phyloP scores from a whole-genome alignment of 2,888 invertebrate species.

The Philonicus albiceps region DNA sequence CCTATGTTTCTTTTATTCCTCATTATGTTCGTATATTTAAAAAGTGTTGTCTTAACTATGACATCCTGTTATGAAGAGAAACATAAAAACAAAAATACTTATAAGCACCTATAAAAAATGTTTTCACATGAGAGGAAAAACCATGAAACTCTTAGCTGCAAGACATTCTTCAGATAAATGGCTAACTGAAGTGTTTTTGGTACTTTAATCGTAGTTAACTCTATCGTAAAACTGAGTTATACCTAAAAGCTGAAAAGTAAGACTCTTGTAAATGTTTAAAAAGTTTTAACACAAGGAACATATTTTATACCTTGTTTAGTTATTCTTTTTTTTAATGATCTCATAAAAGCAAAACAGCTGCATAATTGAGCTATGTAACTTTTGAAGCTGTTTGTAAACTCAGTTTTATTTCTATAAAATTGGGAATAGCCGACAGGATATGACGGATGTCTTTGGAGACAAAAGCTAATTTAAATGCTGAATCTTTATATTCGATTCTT shows the following conservation, averaged over 20 bases:
- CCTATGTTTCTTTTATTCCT: background rate
- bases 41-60: background rate
- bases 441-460: background rate
- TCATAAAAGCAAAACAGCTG: no score
- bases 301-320: background rate
- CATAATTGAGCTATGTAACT: no score
- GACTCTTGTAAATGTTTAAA: background rate
- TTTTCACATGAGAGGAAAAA: background rate
- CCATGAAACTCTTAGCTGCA: background rate
- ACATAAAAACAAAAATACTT: background rate
- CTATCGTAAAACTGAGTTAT: background rate
- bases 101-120: background rate
- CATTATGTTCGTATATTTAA: background rate
- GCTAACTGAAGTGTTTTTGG: background rate
- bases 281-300: no score
- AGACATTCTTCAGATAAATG: background rate
- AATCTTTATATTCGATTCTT: background rate
- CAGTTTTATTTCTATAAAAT: background rate
- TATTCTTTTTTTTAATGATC: no score
- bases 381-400: no score
- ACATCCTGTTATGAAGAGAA: background rate
- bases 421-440: background rate
- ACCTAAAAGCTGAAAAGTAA: background rate
- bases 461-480: background rate
- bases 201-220: background rate